Percentiles rank a stretch among this genome's conserved stretches.
Evolutionary conservation across 2,888 invertebrate genomes (phyloP).

Genomic region (Harmothoe impar): DNA sequence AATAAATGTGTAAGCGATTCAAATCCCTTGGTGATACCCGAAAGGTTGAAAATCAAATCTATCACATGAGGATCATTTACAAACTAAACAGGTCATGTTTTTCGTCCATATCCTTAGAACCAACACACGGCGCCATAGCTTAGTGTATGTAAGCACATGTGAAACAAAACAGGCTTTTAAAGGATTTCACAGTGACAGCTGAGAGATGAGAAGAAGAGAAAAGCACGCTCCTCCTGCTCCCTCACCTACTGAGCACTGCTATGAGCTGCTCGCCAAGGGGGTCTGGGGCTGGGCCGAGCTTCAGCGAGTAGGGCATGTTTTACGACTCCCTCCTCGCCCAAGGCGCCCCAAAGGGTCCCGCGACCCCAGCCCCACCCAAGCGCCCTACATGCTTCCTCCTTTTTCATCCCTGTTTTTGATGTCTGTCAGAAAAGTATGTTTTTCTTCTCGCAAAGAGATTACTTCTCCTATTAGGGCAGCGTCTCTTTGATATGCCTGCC

Average conservation of each 20-base stretch:
- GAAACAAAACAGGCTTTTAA: not conserved
- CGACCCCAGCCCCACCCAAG: not conserved
- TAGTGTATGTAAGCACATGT: not conserved
- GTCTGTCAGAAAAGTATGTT: slow-evolving; percentile 10
- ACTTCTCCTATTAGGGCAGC: not conserved
- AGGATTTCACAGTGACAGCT: not conserved
- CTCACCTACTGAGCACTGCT: no score
- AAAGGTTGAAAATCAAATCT: no score
- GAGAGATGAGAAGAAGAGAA: not conserved
- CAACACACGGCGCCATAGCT: not conserved
- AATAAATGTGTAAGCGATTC: no score
- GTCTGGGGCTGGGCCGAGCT: not conserved
- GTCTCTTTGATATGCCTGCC: no score
- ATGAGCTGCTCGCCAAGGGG: not conserved
- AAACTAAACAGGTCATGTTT: no score
- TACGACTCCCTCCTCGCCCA: not conserved
- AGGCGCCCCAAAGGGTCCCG: not conserved
- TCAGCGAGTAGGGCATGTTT: not conserved
- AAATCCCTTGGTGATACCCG: no score
- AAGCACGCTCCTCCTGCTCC: not conserved
- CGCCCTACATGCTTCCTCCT: not conserved
- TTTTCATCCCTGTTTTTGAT: not conserved
- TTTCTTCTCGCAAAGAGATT: not conserved
- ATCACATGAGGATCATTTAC: no score
- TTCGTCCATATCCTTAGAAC: no score